phyloP scores from a whole-genome alignment of 2,888 invertebrate genomes.

The Alloplasta piceator region DNA sequence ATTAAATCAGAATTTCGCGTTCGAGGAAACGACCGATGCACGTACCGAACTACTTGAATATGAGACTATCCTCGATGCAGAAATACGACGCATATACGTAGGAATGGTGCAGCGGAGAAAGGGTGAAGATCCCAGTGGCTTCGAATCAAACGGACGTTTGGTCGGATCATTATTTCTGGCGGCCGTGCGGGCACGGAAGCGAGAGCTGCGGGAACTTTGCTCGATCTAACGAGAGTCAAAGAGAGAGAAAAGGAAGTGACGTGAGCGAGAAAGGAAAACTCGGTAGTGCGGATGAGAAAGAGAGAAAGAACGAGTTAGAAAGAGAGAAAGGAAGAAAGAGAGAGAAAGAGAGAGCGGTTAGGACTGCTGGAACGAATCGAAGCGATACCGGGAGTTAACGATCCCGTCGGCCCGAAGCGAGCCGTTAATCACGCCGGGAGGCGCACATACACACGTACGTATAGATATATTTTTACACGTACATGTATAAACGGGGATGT shows the following conservation, averaged over 20 bases:
- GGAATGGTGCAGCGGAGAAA: constrained; percentile 8
- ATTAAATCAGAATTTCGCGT: constrained; percentile 40
- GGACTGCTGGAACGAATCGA: constrained; percentile 66
- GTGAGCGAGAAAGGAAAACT: constrained; percentile 44
- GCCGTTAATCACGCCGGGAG: constrained; percentile 67
- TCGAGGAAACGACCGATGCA: constrained; percentile 25
- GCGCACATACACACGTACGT: constrained; percentile 45
- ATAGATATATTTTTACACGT: too few relatives aligned
- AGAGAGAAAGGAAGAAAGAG: constrained; percentile 44
- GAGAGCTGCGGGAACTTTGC: constrained; percentile 44
- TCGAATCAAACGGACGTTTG: constrained; percentile 64
- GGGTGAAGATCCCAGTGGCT: constrained; percentile 40
- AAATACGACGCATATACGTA: not conserved
- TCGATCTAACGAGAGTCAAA: constrained; percentile 61
- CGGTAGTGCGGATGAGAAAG: constrained; percentile 29
- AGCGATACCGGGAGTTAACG: constrained; percentile 68
- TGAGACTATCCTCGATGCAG: constrained; percentile 12
- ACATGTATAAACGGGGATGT: not conserved
- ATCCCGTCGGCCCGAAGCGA: constrained; percentile 67
- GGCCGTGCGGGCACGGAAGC: constrained; percentile 57
- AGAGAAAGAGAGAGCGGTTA: constrained; percentile 58
- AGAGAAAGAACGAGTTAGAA: constrained; percentile 50
- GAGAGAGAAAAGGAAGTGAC: constrained; percentile 42
- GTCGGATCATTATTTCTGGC: constrained; percentile 63
- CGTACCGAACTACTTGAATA: constrained; percentile 1